A percentile compares a stretch with the other conserved stretches of the same genome.
phyloP scores from a whole-genome alignment of 2,888 invertebrate genomes.

The Julus scanicus region DNA sequence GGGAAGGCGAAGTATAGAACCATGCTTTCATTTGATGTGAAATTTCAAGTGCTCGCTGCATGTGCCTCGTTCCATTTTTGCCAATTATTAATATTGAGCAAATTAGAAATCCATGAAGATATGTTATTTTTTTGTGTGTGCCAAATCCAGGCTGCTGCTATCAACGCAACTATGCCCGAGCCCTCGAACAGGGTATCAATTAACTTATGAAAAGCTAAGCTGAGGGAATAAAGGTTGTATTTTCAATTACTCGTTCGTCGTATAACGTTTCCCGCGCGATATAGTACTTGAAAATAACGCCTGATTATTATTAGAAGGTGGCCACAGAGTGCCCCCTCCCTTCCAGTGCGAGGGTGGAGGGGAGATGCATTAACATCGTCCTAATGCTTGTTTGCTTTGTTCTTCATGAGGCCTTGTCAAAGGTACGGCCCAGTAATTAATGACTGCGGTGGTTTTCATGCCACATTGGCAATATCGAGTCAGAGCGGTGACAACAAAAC shows the following conservation, averaged over 20 bases:
- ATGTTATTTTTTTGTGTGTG: neutral
- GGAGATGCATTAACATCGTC: slow-evolving; percentile 28
- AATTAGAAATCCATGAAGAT: neutral
- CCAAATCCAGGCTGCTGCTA: neutral
- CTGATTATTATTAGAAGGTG: slow-evolving; percentile 36
- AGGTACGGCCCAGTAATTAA: slow-evolving; percentile 39
- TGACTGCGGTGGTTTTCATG: slow-evolving; percentile 26
- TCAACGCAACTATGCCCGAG: neutral
- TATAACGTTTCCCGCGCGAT: neutral
- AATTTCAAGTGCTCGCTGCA: neutral
- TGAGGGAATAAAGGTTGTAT: slow-evolving; percentile 10
- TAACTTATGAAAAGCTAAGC: slow-evolving; percentile 32
- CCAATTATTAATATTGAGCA: slow-evolving; percentile 13
- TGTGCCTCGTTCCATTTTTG: neutral
- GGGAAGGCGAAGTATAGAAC: neutral
- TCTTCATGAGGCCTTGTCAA: slow-evolving; percentile 30
- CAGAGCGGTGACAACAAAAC: neutral
- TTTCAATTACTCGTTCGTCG: slow-evolving; percentile 18
- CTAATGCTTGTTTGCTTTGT: slow-evolving; percentile 42
- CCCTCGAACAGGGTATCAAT: slow-evolving; percentile 19
- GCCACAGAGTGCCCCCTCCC: neutral
- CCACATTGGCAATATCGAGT: slow-evolving; percentile 11
- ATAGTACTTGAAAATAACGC: neutral
- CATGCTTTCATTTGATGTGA: neutral
- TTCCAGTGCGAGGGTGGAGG: neutral